Base-by-base conservation (phyloP, 2,113 vertebrate species). In the Epinephelus cyanopodus region DNA sequence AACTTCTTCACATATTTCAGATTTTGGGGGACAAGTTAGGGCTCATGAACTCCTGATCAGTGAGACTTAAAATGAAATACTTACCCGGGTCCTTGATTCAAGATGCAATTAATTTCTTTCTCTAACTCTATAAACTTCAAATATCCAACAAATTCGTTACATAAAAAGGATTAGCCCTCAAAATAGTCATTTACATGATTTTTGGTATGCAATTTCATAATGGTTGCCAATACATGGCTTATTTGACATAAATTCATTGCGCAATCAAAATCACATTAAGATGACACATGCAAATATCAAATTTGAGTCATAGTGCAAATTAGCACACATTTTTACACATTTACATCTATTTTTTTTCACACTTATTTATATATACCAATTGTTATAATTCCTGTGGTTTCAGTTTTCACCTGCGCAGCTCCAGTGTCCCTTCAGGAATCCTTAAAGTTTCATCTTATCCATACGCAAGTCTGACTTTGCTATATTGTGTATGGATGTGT, bases 401-500 rank as follows among this genome's bases (percentile, higher is more conserved):
- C 11, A 60, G 23, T 23, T 74, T 50, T 66, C 19, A 57, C 12
- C 25, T 56, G 13, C 65, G 57, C 12, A 3, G 27, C 6, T 8
- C 23, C 47, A 15, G 27, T 13, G 2, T 73, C 18, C 67, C 25
- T 25, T 21, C 6, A 42, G 50, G 33, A 29, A 65, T 54, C 42
- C 60, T 29, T 42, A n/a, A 67, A 69, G 69, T 74, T 74, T 29
- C 29, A 72, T 58, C 47, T 70, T n/a, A 58, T 58, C 33, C 17
- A 50, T n/a, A 66, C 27, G 21, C 23, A 57, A 42, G 60, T 52
- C 60, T 75, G 67, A 87, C 82, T 90, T 78, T 83, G 69, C 62
- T 73, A 53, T 53, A 53, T 56, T 74, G 61, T 84, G 81, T 73
- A 37, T 83, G 56, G 82, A 86, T 81, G 77, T 82, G 85, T 81